Base-by-base conservation (phyloP, 2,888 invertebrate species). In the Melieria omissa region DNA sequence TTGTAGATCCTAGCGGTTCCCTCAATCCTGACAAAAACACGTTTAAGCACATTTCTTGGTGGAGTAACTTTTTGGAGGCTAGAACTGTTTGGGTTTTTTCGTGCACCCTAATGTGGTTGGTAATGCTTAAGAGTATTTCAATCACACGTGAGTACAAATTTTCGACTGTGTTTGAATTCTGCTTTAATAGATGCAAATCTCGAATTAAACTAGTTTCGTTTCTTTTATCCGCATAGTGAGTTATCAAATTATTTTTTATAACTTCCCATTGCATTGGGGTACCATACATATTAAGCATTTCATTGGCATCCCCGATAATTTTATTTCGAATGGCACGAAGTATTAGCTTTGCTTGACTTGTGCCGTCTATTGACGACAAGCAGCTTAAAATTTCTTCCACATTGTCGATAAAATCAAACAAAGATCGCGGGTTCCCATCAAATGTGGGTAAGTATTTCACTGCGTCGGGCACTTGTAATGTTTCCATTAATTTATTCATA, bases 21-120 rank as follows among this genome's bases (percentile, higher is more conserved):
- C 47, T 77, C 42, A 78, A 64, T 14, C 77, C 76, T 3, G 70
- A 70, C 10, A 78, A 54, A 64, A 78, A 79, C 9, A 72, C 60
- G 52, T 78, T 77, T 8, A 78, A 68, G 14, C 75, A 77, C 76
- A 79, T 78, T 65, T 78, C 77, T 10, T 67, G 58, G 54, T 75
- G 75, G 3, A 78, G 55, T 29, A 14, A 9, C 61, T 70, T 65
- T 58, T 79, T 78, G 4, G 77, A 62, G 44, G 4, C 46, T 54
- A 73, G 74, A 0, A 78, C 74, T 45, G 65, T 75, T 8, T 3
- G 16, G 57, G 75, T 70, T 7, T 4, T 41, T 66, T 78, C 76
- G 60, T 78, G 74, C 10, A 78, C 63, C 4, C 54, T 68, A 4
- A 78, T 45, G 58, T 75, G 67, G 46, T 78, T 78, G 49, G 62